Base-by-base conservation (phyloP, 2,113 vertebrate genomes). In the Agapornis roseicollis region DNA sequence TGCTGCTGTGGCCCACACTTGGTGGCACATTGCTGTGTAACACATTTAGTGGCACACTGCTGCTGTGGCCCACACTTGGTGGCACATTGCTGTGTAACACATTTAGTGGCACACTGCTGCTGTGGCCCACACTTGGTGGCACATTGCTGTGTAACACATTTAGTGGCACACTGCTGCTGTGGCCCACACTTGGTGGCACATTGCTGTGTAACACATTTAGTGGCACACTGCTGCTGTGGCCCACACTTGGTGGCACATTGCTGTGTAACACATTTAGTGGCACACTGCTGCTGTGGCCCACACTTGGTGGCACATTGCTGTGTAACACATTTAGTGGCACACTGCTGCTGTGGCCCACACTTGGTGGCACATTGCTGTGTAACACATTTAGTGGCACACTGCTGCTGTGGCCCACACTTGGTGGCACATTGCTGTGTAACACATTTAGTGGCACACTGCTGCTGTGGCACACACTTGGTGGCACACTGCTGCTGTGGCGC, bases 221-320 rank as follows among this genome's bases (percentile, higher is more conserved):
- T 46, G 22, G 4, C 68, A 50, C n/a, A 9, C 8, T 6, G 44
- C 23, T 47, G 65, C 20, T 60, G 61, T 1, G 33, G 47, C 8
- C 53, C n/a, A 24, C 56, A 19, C 2, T 44, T 27, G 28, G 61
- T 64, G 27, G 1, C 42, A 80, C 60, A 27, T n/a, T n/a, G n/a
- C n/a, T n/a, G n/a, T n/a, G n/a, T n/a, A n/a, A n/a, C n/a, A n/a
- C n/a, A n/a, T n/a, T n/a, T n/a, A n/a, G 66, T 68, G 14, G 1
- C 49, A 35, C 10, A 2, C 0, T 31, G 50, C 28, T 44, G 64
- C 20, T 46, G 42, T 8, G 5, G 42, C 7, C 66, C 63, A 25
- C 52, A 1, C 0, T 33, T 13, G 13, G 53, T 73, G 0, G 1
- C 42, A 80, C 60, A 27, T n/a, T n/a, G n/a, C n/a, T n/a, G n/a